Base-by-base conservation (phyloP, 2,888 invertebrate species). In the Caenorhabditis panamensis region DNA sequence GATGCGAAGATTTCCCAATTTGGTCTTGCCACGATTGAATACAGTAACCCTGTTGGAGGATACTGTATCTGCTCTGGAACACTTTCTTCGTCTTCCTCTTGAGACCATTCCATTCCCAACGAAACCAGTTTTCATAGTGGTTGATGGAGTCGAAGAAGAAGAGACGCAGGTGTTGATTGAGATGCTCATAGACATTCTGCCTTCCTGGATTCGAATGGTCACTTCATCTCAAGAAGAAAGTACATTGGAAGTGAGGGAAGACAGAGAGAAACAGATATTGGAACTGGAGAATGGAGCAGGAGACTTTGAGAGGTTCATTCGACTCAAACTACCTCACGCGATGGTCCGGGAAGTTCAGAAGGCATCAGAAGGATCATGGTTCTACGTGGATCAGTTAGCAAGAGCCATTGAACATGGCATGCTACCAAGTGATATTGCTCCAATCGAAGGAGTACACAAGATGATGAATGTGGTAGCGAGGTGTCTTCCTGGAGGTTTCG, bases 301-400 rank as follows among this genome's bases (percentile, higher is more conserved):
- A 2, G 86, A 86, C 56, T 71, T 86, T 24, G 71, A 81, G 11
- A 44, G 71, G 24, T 86, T 85, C 67, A 82, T 84, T 11, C 71
- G 79, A 53, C 49, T 41, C 2, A 69, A 82, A 36, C 76, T 86
- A 1, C 86, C 86, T 0, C 83, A 85, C 36, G 82, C 79, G 41
- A 36, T 41, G 11, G 68, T 79, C 4, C 56, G 78, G 53, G 75
- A 82, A 13, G 80, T 84, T 1, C 49, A 81, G 22, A 72, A 81
- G 2, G 66, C 72, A 5, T 79, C 79, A 5, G 47, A 79, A 37
- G 84, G 83, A 41, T 86, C 86, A 0, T 86, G 86, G 86, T 86
- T 84, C 66, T 86, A 78, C 68, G 85, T 86, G 58, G 84, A 86
- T 47, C 85, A 83, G 49, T 47, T 85, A n/a, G 66, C 77, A 2